These are phyloP conservation scores for Camarhynchus parvulus DNA, from an alignment of 2,113 vertebrate genomes.

Conservation along the genomic window DNA sequence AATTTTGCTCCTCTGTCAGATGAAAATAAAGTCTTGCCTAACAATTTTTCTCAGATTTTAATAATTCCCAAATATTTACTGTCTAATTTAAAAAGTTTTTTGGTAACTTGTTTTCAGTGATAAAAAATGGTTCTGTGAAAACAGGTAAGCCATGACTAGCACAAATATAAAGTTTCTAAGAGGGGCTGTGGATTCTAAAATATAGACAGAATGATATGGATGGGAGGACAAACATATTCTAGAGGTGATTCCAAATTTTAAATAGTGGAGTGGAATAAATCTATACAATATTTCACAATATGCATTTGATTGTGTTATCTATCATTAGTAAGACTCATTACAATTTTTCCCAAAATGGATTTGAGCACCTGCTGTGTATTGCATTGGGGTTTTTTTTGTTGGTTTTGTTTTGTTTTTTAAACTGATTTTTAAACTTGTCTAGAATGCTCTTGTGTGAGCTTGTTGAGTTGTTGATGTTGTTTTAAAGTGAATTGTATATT, in stretches of 20 bases:
- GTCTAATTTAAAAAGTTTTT: not conserved
- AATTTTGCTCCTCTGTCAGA: not conserved
- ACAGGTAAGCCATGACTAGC: not conserved
- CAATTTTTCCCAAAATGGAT: not conserved
- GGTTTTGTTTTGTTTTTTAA: not conserved
- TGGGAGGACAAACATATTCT: not conserved
- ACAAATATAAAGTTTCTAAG: not conserved
- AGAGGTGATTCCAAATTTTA: not conserved
- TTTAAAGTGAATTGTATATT: not conserved
- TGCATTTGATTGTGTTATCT: not conserved
- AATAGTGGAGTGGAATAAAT: not conserved
- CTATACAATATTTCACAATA: not conserved
- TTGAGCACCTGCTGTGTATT: not conserved
- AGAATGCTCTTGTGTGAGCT: not conserved
- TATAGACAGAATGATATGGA: not conserved
- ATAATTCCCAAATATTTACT: not conserved
- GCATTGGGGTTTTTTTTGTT: not conserved
- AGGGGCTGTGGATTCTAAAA: not conserved
- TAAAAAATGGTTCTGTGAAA: not conserved
- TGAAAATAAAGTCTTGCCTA: not conserved
- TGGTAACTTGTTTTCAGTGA: not conserved
- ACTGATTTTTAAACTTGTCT: not conserved
- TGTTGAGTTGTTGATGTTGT: not conserved
- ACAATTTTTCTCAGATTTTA: not conserved
- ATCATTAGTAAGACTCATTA: not conserved